Conservation (phyloP, 2,888 invertebrate genomes). For the Metacarcinus magister region DNA sequence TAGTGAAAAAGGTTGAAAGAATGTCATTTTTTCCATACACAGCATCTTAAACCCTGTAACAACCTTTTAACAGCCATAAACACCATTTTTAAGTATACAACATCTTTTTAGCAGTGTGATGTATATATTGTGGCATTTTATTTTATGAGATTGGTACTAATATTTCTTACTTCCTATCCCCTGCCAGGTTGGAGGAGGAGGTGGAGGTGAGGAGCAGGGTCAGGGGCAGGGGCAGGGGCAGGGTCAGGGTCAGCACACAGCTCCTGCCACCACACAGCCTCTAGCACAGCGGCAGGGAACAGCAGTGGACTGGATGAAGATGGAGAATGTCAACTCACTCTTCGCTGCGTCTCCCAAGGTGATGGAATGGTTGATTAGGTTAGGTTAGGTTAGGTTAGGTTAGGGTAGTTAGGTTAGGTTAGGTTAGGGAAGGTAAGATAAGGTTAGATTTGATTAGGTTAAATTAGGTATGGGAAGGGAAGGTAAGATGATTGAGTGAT, state of each 20-base stretch:
- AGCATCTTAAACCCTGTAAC: too few species aligned
- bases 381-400: neutral
- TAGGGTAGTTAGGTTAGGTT: neutral
- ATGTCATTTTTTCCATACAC: too few species aligned
- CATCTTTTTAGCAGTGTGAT: too few species aligned
- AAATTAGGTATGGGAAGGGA: neutral
- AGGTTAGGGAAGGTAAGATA: neutral
- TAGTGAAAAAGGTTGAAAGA: too few species aligned
- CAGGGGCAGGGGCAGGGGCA: too few species aligned
- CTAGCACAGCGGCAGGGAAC: slow-evolving; percentile 33
- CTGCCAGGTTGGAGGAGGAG: neutral
- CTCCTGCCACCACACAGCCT: neutral
- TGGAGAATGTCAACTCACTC: slow-evolving; percentile 66
- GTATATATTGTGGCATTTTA: too few species aligned
- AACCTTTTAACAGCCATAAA: too few species aligned
- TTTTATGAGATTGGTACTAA: neutral
- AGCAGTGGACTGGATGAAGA: slow-evolving; percentile 73
- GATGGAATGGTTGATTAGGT: neutral
- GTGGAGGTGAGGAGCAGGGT: neutral
- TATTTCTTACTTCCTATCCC: neutral
- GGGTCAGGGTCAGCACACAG: neutral
- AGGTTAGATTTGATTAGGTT: neutral
- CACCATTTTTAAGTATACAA: too few species aligned
- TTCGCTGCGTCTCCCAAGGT: slow-evolving; percentile 60
- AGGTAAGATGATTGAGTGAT: neutral